Percentiles rank a stretch among this genome's conserved stretches.
These are phyloP conservation scores for Cylas formicarius DNA, from an alignment of 1,140 invertebrate genomes.

Conservation along the genomic window DNA sequence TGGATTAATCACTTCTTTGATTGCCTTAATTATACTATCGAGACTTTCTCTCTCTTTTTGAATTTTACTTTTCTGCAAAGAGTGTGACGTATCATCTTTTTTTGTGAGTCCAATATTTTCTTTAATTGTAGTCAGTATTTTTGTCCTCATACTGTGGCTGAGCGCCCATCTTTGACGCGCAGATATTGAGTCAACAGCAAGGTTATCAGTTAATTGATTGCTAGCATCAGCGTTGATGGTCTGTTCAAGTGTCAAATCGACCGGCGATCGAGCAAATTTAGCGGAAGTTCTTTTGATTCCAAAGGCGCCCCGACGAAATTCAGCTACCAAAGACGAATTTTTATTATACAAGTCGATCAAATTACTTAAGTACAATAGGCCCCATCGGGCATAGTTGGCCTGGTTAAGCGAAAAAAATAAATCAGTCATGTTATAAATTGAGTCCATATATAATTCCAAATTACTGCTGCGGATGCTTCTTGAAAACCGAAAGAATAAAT, in stretches of 20 bases:
- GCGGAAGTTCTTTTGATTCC: constrained; percentile 19
- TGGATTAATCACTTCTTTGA: constrained; percentile 28
- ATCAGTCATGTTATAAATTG: constrained; percentile 26
- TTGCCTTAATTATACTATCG: constrained; percentile 22
- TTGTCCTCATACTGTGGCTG: constrained; percentile 33
- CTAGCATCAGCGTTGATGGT: constrained; percentile 30
- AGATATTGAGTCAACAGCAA: constrained; percentile 31
- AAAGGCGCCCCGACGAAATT: constrained; percentile 23
- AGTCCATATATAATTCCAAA: constrained; percentile 29
- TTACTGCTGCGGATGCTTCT: too few species aligned
- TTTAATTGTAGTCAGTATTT: constrained; percentile 22
- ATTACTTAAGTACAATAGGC: constrained; percentile 23
- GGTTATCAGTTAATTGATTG: constrained; percentile 28
- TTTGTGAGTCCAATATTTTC: constrained; percentile 15
- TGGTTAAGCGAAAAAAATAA: constrained; percentile 34
- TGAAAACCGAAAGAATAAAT: too few species aligned
- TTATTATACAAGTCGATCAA: constrained; percentile 15
- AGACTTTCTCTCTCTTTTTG: constrained; percentile 27
- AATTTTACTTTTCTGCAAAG: constrained; percentile 28
- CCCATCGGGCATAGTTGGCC: constrained; percentile 31
- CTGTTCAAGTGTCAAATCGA: constrained; percentile 26
- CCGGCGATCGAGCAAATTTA: constrained; percentile 14
- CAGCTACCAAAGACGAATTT: constrained; percentile 19
- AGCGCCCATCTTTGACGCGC: constrained; percentile 32
- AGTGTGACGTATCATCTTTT: constrained; percentile 28